Evolutionary conservation across 2,113 vertebrate genomes (phyloP).

Genomic region (Syngnathus floridae): DNA sequence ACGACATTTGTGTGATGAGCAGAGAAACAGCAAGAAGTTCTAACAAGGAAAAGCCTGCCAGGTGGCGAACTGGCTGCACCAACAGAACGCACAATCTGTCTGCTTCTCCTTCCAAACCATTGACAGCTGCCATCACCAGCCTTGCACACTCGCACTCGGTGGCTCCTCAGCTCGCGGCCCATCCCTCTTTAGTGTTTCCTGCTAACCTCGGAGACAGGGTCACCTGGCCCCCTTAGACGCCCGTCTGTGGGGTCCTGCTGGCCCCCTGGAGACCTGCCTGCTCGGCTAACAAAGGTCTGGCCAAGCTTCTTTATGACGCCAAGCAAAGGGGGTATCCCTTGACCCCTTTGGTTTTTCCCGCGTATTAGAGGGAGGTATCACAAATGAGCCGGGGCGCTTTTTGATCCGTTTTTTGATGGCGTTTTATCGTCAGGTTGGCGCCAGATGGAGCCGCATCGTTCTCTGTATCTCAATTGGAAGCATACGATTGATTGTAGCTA

Average conservation of each 20-base stretch:
- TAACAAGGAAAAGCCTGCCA: conserved; percentile 81
- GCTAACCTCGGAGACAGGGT: conserved; percentile 70
- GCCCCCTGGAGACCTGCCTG: conserved; percentile 69
- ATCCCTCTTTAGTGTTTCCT: conserved; percentile 71
- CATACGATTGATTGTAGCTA: neutral
- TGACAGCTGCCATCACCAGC: conserved; percentile 81
- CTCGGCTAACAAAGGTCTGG: conserved; percentile 61
- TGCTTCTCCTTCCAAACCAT: conserved; percentile 80
- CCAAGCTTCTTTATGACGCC: conserved; percentile 62
- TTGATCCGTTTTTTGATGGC: conserved; percentile 51
- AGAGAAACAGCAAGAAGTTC: conserved; percentile 79
- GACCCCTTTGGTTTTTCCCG: conserved; percentile 61
- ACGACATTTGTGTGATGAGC: conserved; percentile 74
- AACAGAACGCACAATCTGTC: conserved; percentile 83
- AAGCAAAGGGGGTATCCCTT: conserved; percentile 57
- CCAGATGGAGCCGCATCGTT: conserved; percentile 4
- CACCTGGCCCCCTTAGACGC: conserved; percentile 66
- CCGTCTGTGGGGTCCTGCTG: conserved; percentile 71
- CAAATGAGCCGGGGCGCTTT: conserved; percentile 32
- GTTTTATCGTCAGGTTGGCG: conserved; percentile 1
- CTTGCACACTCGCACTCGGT: conserved; percentile 75
- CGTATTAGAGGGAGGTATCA: conserved; percentile 47
- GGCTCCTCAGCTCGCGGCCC: conserved; percentile 67
- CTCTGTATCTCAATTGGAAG: neutral
- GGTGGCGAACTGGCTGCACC: conserved; percentile 82